Evolutionary conservation across 2,797 vertebrate species (phyloP).

Genomic region (Mus caroli): DNA sequence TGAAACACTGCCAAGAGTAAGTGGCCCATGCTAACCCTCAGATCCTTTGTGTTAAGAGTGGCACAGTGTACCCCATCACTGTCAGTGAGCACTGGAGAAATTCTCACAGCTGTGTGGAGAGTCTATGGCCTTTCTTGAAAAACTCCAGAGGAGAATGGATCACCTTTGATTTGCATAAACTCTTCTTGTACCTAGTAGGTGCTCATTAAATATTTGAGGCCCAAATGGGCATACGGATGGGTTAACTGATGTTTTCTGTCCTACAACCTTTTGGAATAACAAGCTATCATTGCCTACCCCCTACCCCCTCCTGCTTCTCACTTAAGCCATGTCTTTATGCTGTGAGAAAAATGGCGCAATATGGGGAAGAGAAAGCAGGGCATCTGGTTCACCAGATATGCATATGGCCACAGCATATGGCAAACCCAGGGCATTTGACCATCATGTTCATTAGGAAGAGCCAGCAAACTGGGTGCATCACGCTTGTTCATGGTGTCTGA

Average conservation of each 20-base stretch:
- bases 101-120: background rate
- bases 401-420: constrained; percentile 86
- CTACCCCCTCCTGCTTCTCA: constrained; percentile 75
- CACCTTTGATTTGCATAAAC: constrained; percentile 38
- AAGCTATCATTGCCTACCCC: constrained; percentile 63
- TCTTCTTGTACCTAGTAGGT: constrained; percentile 73
- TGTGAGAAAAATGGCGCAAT: constrained; percentile 85
- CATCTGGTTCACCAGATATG: constrained; percentile 86
- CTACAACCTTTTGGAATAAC: constrained; percentile 75
- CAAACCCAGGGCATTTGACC: constrained; percentile 86
- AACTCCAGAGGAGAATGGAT: background rate
- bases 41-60: background rate
- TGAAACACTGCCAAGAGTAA: background rate
- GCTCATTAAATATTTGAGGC: constrained; percentile 78
- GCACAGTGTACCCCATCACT: background rate
- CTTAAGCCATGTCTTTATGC: constrained; percentile 84
- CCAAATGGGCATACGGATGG: background rate
- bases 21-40: background rate
- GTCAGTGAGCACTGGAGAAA: background rate
- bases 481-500: constrained; percentile 60
- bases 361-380: constrained; percentile 79
- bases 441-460: constrained; percentile 82
- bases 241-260: constrained; percentile 59
- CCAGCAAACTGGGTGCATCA: constrained; percentile 73
- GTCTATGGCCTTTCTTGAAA: background rate